Conservation (phyloP, 2,797 vertebrate genomes). For the Acanthurus tractus region DNA sequence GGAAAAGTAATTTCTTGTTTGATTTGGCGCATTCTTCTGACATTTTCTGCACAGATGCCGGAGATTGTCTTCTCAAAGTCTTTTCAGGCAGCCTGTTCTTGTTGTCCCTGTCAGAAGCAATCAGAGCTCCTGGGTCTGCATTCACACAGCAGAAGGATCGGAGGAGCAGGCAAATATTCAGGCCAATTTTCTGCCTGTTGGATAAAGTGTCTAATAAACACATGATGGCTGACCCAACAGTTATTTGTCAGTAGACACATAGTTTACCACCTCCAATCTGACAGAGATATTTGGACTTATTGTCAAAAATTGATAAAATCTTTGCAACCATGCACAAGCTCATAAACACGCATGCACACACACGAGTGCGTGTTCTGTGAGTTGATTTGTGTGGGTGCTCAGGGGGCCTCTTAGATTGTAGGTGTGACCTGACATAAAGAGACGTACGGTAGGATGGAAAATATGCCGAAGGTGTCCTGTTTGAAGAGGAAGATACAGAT, state of each 20-base stretch:
- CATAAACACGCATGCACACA: background rate
- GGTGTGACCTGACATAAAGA: conserved; percentile 69
- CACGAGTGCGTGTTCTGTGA: conserved; percentile 7
- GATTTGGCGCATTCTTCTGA: conserved; percentile 51
- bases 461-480: conserved; percentile 60
- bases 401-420: conserved; percentile 41
- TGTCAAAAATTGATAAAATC: conserved; percentile 25
- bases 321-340: conserved; percentile 6
- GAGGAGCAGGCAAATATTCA: conserved; percentile 69
- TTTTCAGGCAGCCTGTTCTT: conserved; percentile 72
- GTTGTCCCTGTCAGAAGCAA: conserved; percentile 82
- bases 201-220: conserved; percentile 74
- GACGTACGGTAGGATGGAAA: conserved; percentile 66
- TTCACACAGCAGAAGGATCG: conserved; percentile 60
- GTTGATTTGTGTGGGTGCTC: conserved; percentile 47
- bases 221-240: conserved; percentile 51
- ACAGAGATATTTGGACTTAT: conserved; percentile 39
- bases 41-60: conserved; percentile 39
- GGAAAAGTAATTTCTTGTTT: conserved; percentile 44
- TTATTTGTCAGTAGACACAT: conserved; percentile 63
- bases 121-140: conserved; percentile 65
- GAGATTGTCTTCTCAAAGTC: conserved; percentile 58
- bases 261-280: conserved; percentile 21
- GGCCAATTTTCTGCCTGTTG: conserved; percentile 77
- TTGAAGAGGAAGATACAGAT: conserved; percentile 60